Base-by-base conservation (phyloP, 2,797 vertebrate species). In the Lindbergichthys nudifrons region DNA sequence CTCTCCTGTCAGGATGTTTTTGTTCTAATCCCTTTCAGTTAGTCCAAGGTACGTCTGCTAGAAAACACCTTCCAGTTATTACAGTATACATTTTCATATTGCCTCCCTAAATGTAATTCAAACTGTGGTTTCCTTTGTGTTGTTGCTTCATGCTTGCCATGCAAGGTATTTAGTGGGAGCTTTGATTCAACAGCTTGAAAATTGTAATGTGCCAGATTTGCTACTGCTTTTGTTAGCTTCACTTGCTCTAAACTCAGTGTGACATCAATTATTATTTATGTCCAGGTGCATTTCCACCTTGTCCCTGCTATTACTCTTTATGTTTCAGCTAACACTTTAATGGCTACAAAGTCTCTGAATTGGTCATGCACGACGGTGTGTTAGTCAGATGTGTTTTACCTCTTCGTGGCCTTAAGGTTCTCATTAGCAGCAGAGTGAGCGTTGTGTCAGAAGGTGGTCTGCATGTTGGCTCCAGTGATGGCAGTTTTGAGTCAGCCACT, bases 1-100 rank as follows among this genome's bases (percentile, higher is more conserved):
- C 69, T 90, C 82, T 75, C 68, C 69, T 83, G 79, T 90, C 85
- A 87, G 87, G 86, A 89, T 85, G 86, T 91, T 93, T 89, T 92
- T 92, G 74, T 88, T 90, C 78, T 69, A 76, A 80, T 86, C 51
- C 43, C 69, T 86, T 88, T 81, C 71, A 81, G 63, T 83, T 69
- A 87, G 65, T 80, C 89, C 77, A 78, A 81, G 65, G 58, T 82
- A 76, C 42, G 42, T 90, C 80, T 85, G 62, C 77, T 69, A 72
- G 68, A 89, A 90, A 91, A 91, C 87, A 84, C 66, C 84, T 81
- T 73, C 78, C 75, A 78, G 85, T 87, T 82, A 80, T 84, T 88
- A 84, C 75, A 79, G 73, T 83, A 87, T 90, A 86, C 74, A 83
- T 91, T 92, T 92, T 92, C 87, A 89, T 80, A 75, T 80, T 89